Evolutionary conservation across 2,888 invertebrate species (phyloP).

Genomic region (Gortyna flavago): DNA sequence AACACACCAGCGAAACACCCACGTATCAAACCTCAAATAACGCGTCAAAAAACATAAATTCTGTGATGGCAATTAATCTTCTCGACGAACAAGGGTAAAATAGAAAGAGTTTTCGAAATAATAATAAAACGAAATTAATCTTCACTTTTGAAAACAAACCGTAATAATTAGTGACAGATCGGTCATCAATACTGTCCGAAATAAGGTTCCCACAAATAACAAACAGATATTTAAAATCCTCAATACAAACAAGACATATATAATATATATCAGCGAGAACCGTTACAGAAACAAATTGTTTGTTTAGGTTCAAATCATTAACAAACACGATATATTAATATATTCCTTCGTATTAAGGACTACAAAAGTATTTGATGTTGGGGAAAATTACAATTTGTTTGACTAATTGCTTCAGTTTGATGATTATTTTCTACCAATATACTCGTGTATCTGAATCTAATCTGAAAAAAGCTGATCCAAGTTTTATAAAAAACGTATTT

Average conservation of each 20-base stretch:
- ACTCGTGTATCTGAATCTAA: too few relatives aligned
- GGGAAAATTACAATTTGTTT: background rate
- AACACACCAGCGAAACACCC: background rate
- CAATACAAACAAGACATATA: slow-evolving; percentile 16
- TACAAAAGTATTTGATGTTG: background rate
- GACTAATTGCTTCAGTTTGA: background rate
- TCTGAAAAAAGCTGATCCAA: too few relatives aligned
- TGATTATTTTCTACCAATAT: background rate
- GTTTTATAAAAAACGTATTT: too few relatives aligned
- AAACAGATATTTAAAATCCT: slow-evolving; percentile 29
- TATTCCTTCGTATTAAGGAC: background rate
- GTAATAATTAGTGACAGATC: slow-evolving; percentile 10
- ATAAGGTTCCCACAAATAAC: slow-evolving; percentile 4
- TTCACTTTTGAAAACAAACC: slow-evolving; percentile 9
- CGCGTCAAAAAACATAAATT: background rate
- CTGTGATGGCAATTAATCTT: background rate
- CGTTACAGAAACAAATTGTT: slow-evolving; percentile 25
- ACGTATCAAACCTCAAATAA: background rate
- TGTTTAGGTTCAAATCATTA: slow-evolving; percentile 31
- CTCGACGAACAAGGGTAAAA: background rate
- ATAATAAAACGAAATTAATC: background rate
- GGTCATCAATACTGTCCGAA: slow-evolving; percentile 33
- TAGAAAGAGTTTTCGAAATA: slow-evolving; percentile 2
- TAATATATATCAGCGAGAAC: slow-evolving; percentile 3
- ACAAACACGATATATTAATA: slow-evolving; percentile 7